A percentile compares a stretch with the other conserved stretches of the same genome.
Conservation (phyloP, 2,113 vertebrate genomes). For the Cacatua alba region DNA sequence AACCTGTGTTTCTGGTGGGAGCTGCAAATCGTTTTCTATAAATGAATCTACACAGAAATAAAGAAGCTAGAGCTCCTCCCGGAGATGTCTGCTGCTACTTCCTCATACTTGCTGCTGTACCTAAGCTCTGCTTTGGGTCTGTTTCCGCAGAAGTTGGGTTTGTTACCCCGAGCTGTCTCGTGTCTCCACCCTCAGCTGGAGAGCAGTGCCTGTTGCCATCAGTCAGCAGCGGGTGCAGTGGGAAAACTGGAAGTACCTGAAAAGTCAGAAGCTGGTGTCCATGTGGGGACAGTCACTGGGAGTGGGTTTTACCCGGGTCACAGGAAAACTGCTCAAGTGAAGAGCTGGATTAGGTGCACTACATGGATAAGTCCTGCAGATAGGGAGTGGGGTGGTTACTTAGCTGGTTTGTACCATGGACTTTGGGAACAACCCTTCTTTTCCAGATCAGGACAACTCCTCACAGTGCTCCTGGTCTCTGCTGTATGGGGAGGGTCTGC, state of each 20-base stretch:
- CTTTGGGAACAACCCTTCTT: not conserved
- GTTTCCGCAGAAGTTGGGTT: not conserved
- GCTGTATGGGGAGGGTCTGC: not conserved
- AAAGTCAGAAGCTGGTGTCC: not conserved
- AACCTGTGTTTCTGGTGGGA: not conserved
- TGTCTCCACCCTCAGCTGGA: not conserved
- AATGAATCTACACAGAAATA: not conserved
- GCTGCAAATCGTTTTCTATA: not conserved
- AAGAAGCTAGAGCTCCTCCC: not conserved
- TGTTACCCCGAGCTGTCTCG: fast-evolving
- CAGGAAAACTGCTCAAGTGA: not conserved
- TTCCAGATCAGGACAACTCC: not conserved
- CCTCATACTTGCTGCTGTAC: fast-evolving
- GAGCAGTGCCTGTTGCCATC: not conserved
- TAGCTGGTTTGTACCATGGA: not conserved
- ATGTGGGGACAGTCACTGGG: not conserved
- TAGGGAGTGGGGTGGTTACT: not conserved
- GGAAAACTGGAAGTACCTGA: constrained; percentile 41
- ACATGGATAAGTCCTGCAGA: fast-evolving
- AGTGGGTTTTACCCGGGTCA: not conserved
- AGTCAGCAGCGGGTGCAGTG: not conserved
- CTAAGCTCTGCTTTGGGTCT: not conserved
- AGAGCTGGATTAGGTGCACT: fast-evolving
- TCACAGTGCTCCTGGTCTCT: not conserved
- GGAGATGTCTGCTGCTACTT: not conserved